Conservation (phyloP, 2,113 vertebrate species). For the Brienomyrus brachyistius region DNA sequence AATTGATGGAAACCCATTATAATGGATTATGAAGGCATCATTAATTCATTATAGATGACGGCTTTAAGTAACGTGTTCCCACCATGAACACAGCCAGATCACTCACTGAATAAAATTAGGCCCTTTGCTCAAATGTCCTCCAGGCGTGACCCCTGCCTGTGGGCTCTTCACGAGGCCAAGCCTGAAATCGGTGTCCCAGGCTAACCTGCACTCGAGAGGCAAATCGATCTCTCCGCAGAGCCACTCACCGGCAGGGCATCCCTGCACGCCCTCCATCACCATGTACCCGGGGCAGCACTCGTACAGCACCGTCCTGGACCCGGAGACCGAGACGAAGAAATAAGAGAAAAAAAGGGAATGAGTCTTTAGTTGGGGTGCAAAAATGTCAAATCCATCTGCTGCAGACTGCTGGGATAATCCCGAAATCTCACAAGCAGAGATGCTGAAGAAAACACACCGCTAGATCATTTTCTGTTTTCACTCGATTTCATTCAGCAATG, state of each 20-base stretch:
- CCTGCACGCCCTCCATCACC: slow-evolving; percentile 73
- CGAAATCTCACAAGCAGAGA: not conserved
- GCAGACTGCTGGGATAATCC: not conserved
- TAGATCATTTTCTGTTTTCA: not conserved
- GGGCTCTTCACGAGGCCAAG: not conserved
- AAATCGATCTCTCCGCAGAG: no score
- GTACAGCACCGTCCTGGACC: slow-evolving; percentile 71
- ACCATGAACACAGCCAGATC: not conserved
- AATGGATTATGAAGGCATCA: no score
- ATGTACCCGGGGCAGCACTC: slow-evolving; percentile 97
- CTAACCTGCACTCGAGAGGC: no score
- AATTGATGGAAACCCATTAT: no score
- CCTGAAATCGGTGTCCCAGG: no score
- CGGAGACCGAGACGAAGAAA: slow-evolving; percentile 6
- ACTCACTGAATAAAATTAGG: not conserved
- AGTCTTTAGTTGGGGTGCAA: not conserved
- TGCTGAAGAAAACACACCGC: not conserved
- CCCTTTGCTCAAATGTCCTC: not conserved
- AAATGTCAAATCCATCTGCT: not conserved
- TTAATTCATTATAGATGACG: not conserved
- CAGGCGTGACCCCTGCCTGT: not conserved
- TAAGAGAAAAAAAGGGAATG: not conserved
- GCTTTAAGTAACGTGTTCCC: not conserved
- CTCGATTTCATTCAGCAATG: not conserved
- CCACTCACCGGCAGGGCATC: slow-evolving; percentile 85